Base-by-base conservation (phyloP, 2,113 vertebrate species). In the Redunca redunca region DNA sequence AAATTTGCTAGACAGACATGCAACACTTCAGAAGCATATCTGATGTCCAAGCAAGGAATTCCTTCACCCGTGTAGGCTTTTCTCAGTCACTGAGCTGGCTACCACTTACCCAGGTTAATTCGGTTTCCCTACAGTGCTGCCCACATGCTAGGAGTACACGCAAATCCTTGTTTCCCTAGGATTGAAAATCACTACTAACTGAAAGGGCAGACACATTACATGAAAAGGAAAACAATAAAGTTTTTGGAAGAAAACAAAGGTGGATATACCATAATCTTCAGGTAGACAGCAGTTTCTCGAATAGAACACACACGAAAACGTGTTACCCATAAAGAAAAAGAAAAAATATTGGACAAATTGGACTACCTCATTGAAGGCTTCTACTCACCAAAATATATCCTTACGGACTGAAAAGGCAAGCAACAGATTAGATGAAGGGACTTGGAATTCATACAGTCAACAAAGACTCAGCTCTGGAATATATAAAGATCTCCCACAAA, bases 391-490 rank as follows among this genome's bases (percentile, higher is more conserved):
- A 94, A 97, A 87, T 17, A 48, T 3, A 53, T 48, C 57, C n/a
- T 88, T 53, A 86, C 48, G 6, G 55, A 94, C 48, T 80, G 12
- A 90, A 92, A 94, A 87, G 58, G 50, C 17, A 94, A 85, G 48
- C 17, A 58, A 60, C 25, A 93, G 62, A 58, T 26, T 78, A 28
- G 46, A 84, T 25, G 77, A 43, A 74, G 64, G 28, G 53, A 43
- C 21, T 53, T 94, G 28, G 0, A 95, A 67, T 67, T 94, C 46
- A 53, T 67, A 46, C 43, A 55, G 8, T 78, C 13, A 48, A 77
- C 3, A 40, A 93, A 92, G 57, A 83, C 23, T 74, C 62, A 9
- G 64, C 67, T n/a, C 50, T 46, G 36, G 52, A 93, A 30, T 84
- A 92, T 57, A 40, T 36, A 60, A 82, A 48, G 21, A 36, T 71